Evolutionary conservation across 2,797 vertebrate genomes (phyloP), one percentile per base, ranked within the genome.

Genomic region (Yasuhikotakia modesta): DNA sequence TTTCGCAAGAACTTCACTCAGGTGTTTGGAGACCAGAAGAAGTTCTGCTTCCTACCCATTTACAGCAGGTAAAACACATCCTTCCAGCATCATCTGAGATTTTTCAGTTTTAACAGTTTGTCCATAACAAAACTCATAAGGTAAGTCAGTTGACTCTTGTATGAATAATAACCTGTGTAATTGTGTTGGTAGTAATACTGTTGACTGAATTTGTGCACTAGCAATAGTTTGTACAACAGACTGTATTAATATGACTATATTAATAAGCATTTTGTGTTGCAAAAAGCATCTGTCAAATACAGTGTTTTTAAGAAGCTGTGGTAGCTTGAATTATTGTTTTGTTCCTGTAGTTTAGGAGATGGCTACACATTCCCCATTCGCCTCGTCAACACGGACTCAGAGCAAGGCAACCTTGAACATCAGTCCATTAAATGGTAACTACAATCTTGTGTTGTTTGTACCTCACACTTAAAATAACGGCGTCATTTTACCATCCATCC

Each of bases 281-380:
- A 8, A 39, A 39, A 39, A 10, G 6, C 35, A 39, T 39, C 35
- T 39, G 35, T 8, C 35, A 10, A 39, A 8, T 39, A 4, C 27
- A 27, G 27, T 24, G 61, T 7, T 19, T 53, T 58, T 60, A 21
- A 46, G 1, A n/a, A 45, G 43, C 12, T 55, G 19, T 30, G 1
- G 32, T 64, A 52, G 14, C 12, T 13, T 24, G 35, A 35, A 13
- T 10, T 21, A 27, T 13, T 48, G 52, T 35, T 79, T 69, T 48
- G 11, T 70, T 22, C 69, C 21, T 2, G 35, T 73, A 98, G 97
- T 89, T 92, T 94, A 87, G 97, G 97, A 5, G 97, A 99, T n/a
- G 97, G 97, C 39, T 94, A 95, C 85, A 96, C 94, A 73, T 99
- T 95, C 85, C 94, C 95, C 43, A 96, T 96, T 81, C 94, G 96